A percentile compares a stretch with the other conserved stretches of the same genome.
Conservation (phyloP, 1,140 invertebrate genomes). For the Drosophila busckii region DNA sequence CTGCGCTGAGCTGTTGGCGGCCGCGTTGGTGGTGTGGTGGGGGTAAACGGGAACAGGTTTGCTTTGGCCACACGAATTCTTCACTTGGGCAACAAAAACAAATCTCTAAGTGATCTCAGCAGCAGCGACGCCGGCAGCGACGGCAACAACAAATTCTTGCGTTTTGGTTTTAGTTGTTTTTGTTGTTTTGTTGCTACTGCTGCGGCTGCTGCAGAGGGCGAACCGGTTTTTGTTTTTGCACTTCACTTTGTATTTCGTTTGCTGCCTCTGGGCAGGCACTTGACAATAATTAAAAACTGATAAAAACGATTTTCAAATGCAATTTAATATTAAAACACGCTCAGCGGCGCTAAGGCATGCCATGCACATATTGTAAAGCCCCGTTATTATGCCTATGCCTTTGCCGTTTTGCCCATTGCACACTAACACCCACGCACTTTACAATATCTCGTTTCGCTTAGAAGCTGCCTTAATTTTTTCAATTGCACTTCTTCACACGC, state of each 20-base stretch:
- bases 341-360: too few species aligned
- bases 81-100: slow-evolving; percentile 32
- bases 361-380: too few species aligned
- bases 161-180: slow-evolving; percentile 14
- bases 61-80: slow-evolving; percentile 38
- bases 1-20: slow-evolving; percentile 5
- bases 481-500: too few species aligned
- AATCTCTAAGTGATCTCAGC: slow-evolving; percentile 13
- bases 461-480: too few species aligned
- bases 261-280: slow-evolving; percentile 24
- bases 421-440: too few species aligned
- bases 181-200: slow-evolving; percentile 28
- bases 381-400: too few species aligned
- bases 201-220: slow-evolving; percentile 49
- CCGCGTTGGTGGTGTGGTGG: slow-evolving; percentile 1
- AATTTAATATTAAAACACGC: slow-evolving; percentile 8
- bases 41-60: slow-evolving; percentile 47
- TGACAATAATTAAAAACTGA: slow-evolving; percentile 31
- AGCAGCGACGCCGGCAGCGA: slow-evolving; percentile 18
- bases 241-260: slow-evolving; percentile 54
- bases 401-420: too few species aligned
- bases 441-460: too few species aligned
- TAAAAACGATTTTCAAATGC: slow-evolving; percentile 6
- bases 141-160: slow-evolving; percentile 43
- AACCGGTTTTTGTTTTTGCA: slow-evolving; percentile 75